Conservation (phyloP, 2,797 vertebrate genomes). For the Heliangelus exortis region DNA sequence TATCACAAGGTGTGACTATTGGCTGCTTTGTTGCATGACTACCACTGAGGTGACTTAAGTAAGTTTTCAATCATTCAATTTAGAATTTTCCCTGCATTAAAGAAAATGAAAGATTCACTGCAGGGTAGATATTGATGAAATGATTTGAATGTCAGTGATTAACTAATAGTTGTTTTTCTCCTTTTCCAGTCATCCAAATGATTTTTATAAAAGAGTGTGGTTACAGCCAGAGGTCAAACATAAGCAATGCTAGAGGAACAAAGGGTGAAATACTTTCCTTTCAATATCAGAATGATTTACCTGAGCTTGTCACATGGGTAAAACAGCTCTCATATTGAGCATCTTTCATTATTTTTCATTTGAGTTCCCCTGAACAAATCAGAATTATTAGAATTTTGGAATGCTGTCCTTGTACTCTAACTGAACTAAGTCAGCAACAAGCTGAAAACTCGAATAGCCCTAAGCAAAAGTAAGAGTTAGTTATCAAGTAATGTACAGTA, state of each 20-base stretch:
- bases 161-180: neutral
- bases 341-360: neutral
- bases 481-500: neutral
- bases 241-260: neutral
- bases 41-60: neutral
- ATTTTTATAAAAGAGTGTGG: neutral
- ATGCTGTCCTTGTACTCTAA: neutral
- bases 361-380: neutral
- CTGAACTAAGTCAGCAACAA: neutral
- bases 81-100: neutral
- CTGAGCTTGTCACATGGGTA: neutral
- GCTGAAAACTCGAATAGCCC: neutral
- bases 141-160: neutral
- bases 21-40: neutral
- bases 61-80: neutral
- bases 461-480: neutral
- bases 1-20: neutral
- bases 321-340: neutral
- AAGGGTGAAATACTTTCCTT: neutral
- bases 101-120: neutral
- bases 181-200: neutral
- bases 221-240: neutral
- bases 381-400: neutral
- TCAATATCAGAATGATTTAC: neutral
- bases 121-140: neutral